Base-by-base conservation (phyloP, 2,888 invertebrate species). In the Andrena minutula region DNA sequence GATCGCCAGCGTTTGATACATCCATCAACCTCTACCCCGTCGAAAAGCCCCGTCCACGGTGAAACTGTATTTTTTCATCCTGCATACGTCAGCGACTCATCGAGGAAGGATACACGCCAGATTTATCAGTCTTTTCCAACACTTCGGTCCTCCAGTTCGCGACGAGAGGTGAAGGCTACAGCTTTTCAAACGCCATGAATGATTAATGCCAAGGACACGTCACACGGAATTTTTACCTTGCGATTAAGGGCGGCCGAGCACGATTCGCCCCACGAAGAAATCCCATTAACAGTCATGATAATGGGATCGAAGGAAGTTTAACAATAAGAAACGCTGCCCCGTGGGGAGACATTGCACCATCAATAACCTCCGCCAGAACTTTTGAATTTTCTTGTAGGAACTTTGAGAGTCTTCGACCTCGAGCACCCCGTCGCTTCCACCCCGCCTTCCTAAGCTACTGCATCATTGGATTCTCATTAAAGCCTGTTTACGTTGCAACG, bases 401-500 rank as follows among this genome's bases (percentile, higher is more conserved):
- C 61, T 66, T 68, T 28, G 56, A 61, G 60, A 41, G 66, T 66
- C 74, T 65, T 74, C 77, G 72, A 76, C 76, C 72, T 26, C 26
- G 4, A 1, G 1, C 8, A 47, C 16, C 28, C 30, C 35, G 58
- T 41, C 8, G 20, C 8, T 51, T 30, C 30, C 66, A n/a, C n/a
- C 47, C 20, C 0, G 7, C n/a, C 23, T 63, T 58, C 51, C 20
- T 23, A 53, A 56, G 26, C 26, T 65, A 28, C 47, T 7, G 10
- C 20, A 6, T 20, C 47, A 74, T 74, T 53, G 74, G 69, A 70
- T 70, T 65, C 41, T 73, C 68, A 30, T 80, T 74, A 81, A 65
- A 51, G 69, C 60, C 60, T 82, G 79, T 82, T 79, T 82, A 74
- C 74, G 65, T 10, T 26, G 64, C 5, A 26, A 41, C 26, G 51